These are phyloP conservation scores for Drosophila repletoides DNA, from an alignment of 1,140 invertebrate species.

Conservation along the genomic window DNA sequence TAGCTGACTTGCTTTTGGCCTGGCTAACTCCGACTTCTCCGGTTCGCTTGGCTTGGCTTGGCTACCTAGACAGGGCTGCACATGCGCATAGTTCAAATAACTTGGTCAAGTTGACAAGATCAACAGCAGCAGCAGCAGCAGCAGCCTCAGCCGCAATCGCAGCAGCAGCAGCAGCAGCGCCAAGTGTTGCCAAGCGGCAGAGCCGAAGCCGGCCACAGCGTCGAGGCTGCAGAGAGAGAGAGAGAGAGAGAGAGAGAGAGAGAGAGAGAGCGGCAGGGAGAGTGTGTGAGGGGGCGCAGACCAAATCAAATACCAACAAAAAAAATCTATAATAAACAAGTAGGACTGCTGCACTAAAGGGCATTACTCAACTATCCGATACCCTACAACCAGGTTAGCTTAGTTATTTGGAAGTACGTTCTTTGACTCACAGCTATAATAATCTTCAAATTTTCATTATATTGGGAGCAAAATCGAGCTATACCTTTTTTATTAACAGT, in stretches of 20 bases:
- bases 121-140: conserved; percentile 48
- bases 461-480: too few relatives aligned
- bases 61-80: conserved; percentile 56
- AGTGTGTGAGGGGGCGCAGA: neutral
- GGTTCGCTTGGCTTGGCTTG: conserved; percentile 1
- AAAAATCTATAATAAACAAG: conserved; percentile 76
- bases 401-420: too few relatives aligned
- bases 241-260: neutral
- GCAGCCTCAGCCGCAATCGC: conserved; percentile 20
- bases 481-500: too few relatives aligned
- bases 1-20: conserved; percentile 18
- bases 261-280: conserved; percentile 3
- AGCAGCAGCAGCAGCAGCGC: conserved; percentile 16
- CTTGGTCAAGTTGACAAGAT: conserved; percentile 80
- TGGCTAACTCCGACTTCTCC: conserved; percentile 17
- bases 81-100: conserved; percentile 80
- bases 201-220: conserved; percentile 31
- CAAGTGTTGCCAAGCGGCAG: conserved; percentile 73
- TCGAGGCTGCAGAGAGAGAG: conserved; percentile 13
- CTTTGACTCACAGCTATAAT: too few relatives aligned
- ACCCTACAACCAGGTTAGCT: too few relatives aligned
- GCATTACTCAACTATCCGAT: too few relatives aligned
- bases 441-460: too few relatives aligned
- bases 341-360: too few relatives aligned
- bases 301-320: conserved; percentile 57